A percentile compares a stretch with the other conserved stretches of the same genome.
phyloP scores from a whole-genome alignment of 2,113 vertebrate species.

The Bos taurus region DNA sequence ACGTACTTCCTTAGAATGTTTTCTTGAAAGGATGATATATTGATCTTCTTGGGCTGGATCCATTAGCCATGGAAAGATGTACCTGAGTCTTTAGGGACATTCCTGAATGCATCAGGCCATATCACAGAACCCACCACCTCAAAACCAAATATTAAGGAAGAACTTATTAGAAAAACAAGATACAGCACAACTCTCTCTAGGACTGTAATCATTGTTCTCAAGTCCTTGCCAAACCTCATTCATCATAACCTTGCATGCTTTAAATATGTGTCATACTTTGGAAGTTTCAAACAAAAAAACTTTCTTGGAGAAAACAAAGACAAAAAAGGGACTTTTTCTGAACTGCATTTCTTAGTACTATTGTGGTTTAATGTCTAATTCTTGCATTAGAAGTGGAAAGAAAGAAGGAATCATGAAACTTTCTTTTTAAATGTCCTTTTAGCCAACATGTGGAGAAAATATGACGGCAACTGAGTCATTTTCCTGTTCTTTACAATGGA shows the following conservation, averaged over 20 bases:
- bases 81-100: neutral
- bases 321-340: neutral
- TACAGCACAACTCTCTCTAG: neutral
- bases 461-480: neutral
- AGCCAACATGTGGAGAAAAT: neutral
- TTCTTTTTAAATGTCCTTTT: constrained; percentile 21
- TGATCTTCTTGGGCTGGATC: neutral
- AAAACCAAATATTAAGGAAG: neutral
- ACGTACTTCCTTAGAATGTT: neutral
- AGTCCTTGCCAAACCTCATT: neutral
- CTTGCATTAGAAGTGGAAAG: neutral
- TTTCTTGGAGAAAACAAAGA: neutral
- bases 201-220: neutral
- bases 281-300: neutral
- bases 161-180: neutral
- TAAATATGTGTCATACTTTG: neutral
- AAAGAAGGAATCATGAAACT: neutral
- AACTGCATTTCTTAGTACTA: neutral
- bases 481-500: neutral
- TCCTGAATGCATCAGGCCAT: neutral
- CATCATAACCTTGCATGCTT: neutral
- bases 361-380: neutral
- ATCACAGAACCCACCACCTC: neutral
- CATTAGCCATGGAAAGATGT: neutral
- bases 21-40: neutral